phyloP scores from a whole-genome alignment of 2,113 vertebrate genomes.

The Hippocampus comes region DNA sequence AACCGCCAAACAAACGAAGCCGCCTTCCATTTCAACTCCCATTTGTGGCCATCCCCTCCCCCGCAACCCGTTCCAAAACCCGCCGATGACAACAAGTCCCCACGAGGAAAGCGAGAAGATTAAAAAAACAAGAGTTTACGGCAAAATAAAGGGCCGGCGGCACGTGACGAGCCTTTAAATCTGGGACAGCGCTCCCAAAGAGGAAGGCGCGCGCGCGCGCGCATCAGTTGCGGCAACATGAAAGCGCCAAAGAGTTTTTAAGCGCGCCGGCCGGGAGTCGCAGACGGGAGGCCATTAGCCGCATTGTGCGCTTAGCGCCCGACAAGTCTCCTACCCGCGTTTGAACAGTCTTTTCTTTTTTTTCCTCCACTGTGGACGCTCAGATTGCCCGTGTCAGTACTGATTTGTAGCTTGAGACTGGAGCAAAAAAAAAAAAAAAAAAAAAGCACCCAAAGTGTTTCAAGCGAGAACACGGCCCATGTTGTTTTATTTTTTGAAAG shows the following conservation, averaged over 20 bases:
- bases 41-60: conserved; percentile 59
- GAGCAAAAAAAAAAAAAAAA: neutral
- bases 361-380: conserved; percentile 21
- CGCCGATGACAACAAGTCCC: conserved; percentile 51
- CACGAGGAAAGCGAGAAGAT: conserved; percentile 57
- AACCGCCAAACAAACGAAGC: conserved; percentile 61
- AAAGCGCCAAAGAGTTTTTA: conserved; percentile 56
- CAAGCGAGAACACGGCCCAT: neutral
- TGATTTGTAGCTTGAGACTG: neutral
- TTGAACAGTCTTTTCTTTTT: conserved; percentile 33
- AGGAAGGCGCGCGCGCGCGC: conserved; percentile 55
- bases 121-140: conserved; percentile 47
- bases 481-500: neutral
- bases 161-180: conserved; percentile 71
- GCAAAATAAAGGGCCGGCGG: conserved; percentile 64
- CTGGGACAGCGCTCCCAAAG: conserved; percentile 69
- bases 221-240: conserved; percentile 44
- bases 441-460: neutral
- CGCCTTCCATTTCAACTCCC: conserved; percentile 62
- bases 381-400: conserved; percentile 22
- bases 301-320: conserved; percentile 34
- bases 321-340: conserved; percentile 39
- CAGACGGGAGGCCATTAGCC: conserved; percentile 60
- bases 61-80: conserved; percentile 25
- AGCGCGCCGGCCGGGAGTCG: conserved; percentile 46